Conservation (phyloP, 2,113 vertebrate genomes). For the Ginglymostoma cirratum region DNA sequence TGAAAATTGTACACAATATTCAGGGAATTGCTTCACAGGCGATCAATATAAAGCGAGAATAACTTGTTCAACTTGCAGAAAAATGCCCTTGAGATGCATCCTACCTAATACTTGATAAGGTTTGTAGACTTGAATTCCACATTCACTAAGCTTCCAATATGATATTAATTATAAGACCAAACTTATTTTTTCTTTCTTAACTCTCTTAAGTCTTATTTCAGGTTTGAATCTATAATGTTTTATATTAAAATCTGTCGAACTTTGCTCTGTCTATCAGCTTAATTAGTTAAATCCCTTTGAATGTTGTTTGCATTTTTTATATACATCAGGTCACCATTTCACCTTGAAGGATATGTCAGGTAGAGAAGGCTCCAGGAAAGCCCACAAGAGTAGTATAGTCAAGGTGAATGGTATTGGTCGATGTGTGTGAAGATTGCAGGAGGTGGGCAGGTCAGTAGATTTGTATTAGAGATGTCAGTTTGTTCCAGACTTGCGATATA, state of each 20-base stretch:
- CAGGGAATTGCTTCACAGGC: background rate
- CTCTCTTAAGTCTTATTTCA: background rate
- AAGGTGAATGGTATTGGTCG: no score
- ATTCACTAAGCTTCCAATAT: background rate
- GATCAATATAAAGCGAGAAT: background rate
- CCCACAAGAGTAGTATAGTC: no score
- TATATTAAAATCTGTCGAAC: background rate
- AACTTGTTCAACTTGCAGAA: background rate
- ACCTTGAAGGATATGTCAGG: no score
- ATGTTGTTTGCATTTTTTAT: background rate
- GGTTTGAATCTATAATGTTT: background rate
- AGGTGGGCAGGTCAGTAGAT: background rate
- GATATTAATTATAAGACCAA: background rate
- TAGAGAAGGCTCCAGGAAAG: no score
- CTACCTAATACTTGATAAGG: background rate
- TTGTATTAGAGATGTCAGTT: background rate
- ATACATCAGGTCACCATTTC: background rate
- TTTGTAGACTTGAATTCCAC: background rate
- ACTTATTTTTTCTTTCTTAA: no score
- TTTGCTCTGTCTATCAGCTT: background rate
- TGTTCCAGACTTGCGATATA: background rate
- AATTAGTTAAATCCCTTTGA: background rate
- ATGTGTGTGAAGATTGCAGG: background rate
- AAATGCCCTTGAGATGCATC: background rate
- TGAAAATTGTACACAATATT: background rate